Conservation (phyloP, 2,888 invertebrate species). For the Drosophila borealis region DNA sequence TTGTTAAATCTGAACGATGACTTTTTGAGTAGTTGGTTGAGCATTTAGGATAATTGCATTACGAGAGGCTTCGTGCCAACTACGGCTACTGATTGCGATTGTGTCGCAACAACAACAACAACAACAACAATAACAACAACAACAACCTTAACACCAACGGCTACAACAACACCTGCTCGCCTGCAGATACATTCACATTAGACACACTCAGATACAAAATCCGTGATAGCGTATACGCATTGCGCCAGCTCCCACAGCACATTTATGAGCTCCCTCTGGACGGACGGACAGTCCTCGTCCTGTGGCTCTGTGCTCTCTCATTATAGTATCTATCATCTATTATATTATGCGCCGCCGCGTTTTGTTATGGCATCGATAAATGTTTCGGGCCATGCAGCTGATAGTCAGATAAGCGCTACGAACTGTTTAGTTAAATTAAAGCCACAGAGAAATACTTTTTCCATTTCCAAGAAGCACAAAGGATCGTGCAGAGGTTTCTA, state of each 20-base stretch:
- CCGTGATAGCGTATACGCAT: constrained; percentile 63
- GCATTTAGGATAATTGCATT: constrained; percentile 82
- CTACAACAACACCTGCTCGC: too few relatives aligned
- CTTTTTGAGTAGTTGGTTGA: constrained; percentile 82
- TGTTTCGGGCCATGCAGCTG: constrained; percentile 9
- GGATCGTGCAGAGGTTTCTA: too few relatives aligned
- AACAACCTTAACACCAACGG: constrained; percentile 7
- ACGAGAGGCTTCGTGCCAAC: constrained; percentile 61
- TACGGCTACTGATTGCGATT: constrained; percentile 59
- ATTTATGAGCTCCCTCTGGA: neutral
- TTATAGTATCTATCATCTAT: constrained; percentile 54
- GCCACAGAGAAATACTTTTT: too few relatives aligned
- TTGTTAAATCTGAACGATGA: constrained; percentile 83
- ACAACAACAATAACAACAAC: constrained; percentile 11
- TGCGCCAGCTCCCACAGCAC: constrained; percentile 66
- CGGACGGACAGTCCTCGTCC: constrained; percentile 13
- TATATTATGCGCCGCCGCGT: constrained; percentile 46
- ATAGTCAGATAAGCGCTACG: constrained; percentile 1
- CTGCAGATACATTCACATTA: constrained; percentile 42
- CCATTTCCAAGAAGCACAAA: too few relatives aligned
- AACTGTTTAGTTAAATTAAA: neutral
- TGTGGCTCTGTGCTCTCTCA: constrained; percentile 44
- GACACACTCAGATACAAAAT: constrained; percentile 48
- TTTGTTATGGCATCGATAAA: constrained; percentile 37
- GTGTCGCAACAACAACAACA: constrained; percentile 27